These are phyloP conservation scores for Tetropium fuscum DNA, from an alignment of 2,888 invertebrate genomes.

Conservation along the genomic window DNA sequence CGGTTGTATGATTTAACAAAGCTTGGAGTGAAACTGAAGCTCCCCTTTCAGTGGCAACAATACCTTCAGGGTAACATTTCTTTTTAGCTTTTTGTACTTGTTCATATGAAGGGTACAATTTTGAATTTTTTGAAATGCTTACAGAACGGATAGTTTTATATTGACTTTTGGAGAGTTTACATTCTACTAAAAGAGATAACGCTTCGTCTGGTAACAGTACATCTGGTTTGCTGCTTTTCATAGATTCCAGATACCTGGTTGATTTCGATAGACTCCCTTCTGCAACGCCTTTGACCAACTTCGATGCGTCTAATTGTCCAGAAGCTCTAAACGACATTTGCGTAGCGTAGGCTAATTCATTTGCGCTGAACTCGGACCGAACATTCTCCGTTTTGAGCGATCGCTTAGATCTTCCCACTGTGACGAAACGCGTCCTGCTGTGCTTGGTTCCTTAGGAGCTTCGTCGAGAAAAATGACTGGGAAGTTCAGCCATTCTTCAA, in stretches of 20 bases:
- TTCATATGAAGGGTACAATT: conserved; percentile 4
- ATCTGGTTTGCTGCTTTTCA: background rate
- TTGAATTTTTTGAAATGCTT: background rate
- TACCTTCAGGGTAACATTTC: background rate
- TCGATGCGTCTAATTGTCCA: conserved; percentile 22
- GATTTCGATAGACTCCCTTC: conserved; percentile 8
- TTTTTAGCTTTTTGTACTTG: background rate
- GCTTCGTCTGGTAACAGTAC: conserved; percentile 1
- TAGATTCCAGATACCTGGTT: conserved; percentile 4
- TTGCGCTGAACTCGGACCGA: conserved; percentile 4
- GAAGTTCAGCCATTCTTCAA: conserved; percentile 1
- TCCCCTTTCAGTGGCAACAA: background rate
- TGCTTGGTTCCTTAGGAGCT: background rate
- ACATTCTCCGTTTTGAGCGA: conserved; percentile 10
- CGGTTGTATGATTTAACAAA: background rate
- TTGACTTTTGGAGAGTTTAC: conserved; percentile 4
- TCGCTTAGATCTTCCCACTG: background rate
- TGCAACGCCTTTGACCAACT: conserved; percentile 19
- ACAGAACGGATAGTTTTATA: background rate
- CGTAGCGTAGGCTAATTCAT: conserved; percentile 23
- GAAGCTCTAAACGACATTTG: conserved; percentile 28
- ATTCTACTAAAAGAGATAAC: conserved; percentile 5
- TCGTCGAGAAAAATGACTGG: background rate
- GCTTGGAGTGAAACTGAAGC: conserved; percentile 3
- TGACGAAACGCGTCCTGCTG: background rate